These are phyloP conservation scores for Caenorhabditis latens DNA, from an alignment of 1,140 invertebrate genomes.

Conservation along the genomic window DNA sequence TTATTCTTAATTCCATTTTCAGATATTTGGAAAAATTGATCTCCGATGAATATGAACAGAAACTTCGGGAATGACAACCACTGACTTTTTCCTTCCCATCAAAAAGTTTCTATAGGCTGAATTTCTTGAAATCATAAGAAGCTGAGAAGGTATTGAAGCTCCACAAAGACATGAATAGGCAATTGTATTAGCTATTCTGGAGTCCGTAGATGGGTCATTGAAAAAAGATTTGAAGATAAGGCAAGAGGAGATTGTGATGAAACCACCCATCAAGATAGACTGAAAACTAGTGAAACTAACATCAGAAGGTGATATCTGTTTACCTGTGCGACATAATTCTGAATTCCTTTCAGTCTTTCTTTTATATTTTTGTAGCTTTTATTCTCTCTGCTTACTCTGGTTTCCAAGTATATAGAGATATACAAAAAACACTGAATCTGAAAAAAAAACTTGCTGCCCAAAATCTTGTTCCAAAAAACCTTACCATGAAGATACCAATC, in stretches of 20 bases:
- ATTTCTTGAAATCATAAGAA: not conserved
- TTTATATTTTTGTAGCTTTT: not conserved
- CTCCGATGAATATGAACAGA: not conserved
- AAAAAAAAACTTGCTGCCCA: not conserved
- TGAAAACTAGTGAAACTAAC: not conserved
- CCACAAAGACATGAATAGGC: not conserved
- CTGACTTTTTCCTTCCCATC: not conserved
- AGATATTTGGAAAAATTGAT: not conserved
- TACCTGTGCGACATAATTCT: not conserved
- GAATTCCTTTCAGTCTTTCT: not conserved
- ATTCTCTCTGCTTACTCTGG: not conserved
- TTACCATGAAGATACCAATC: not conserved
- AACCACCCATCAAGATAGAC: not conserved
- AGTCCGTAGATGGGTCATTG: not conserved
- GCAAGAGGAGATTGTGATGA: not conserved
- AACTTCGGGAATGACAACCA: slow-evolving; percentile 2
- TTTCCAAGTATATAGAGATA: not conserved
- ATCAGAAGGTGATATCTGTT: not conserved
- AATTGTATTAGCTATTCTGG: not conserved
- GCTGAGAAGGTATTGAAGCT: not conserved
- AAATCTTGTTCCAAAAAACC: not conserved
- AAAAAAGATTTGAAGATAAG: not conserved
- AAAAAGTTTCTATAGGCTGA: not conserved
- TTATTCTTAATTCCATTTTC: not conserved
- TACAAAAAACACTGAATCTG: not conserved